Evolutionary conservation across 1,140 invertebrate genomes (phyloP), one percentile per base, ranked within the genome.

Genomic region (Tetragnatha versicolor): DNA sequence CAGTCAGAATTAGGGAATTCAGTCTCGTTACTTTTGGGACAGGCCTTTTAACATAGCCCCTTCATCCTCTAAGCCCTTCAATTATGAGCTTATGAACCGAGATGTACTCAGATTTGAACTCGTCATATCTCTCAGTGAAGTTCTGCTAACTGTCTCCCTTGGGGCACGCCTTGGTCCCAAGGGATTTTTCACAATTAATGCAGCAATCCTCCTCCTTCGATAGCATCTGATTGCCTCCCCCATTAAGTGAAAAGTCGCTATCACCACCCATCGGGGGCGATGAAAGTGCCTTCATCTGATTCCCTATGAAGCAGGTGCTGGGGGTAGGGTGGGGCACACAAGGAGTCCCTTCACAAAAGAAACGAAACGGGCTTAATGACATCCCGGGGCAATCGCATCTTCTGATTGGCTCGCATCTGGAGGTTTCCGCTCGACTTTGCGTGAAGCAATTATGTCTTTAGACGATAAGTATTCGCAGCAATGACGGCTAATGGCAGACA

Each of bases 401-500:
- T 17, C 53, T 73, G 35, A 73, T 61, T 60, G 35, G 35, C 29
- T 29, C 51, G 25, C 39, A 33, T 60, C 20, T 47, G 39, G 37
- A 25, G 39, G 35, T 73, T 60, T 49, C 39, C 53, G 55, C 42
- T 37, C 31, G 12, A 22, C 61, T 27, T 17, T 25, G 31, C 9
- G 6, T 27, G 45, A 10, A 20, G 37, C 37, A 73, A 73, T 73
- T 73, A 73, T 73, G 53, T 73, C 53, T 73, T 47, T 73, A 73
- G 42, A 45, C 22, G 53, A 37, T 53, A 39, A 60, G 69, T 73
- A 73, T 61, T 27, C 45, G 61, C 70, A 58, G 33, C 29, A 73
- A 61, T 73, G 47, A 60, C 37, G 39, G 27, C 53, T 60, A 73
- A 73, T 73, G 70, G 42, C 63, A 66, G 39, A 45, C 63, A 66